Conservation (phyloP, 2,797 vertebrate genomes). For the Rachycentron canadum region DNA sequence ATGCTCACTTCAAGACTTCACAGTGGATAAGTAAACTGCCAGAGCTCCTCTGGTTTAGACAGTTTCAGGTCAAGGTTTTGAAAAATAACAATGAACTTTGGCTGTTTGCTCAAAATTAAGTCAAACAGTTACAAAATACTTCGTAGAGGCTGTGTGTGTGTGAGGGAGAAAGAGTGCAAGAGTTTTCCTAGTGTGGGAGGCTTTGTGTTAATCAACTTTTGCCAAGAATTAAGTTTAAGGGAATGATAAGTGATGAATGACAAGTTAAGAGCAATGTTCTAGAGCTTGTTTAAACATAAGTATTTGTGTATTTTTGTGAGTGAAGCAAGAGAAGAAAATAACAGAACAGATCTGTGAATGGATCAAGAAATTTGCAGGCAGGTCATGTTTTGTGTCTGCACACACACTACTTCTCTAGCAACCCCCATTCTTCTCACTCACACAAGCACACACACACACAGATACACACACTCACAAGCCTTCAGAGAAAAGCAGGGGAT, state of each 20-base stretch:
- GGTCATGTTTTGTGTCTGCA: conserved; percentile 55
- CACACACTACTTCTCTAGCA: conserved; percentile 7
- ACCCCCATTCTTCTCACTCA: not conserved
- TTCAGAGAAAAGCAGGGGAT: conserved; percentile 71
- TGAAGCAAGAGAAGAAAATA: not conserved
- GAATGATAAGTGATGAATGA: not conserved
- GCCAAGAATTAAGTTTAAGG: not conserved
- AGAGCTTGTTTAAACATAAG: not conserved
- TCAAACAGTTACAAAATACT: conserved; percentile 61
- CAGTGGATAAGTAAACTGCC: not conserved
- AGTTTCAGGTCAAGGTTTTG: not conserved
- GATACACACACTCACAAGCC: conserved; percentile 15
- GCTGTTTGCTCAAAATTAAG: conserved; percentile 5
- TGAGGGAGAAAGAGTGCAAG: too few relatives aligned
- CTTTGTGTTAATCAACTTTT: conserved; percentile 2
- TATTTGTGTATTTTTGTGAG: not conserved
- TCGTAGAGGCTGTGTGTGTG: not conserved
- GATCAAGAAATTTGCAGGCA: conserved; percentile 64
- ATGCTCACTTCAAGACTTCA: not conserved
- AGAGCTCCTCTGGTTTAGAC: not conserved
- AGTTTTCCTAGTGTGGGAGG: not conserved
- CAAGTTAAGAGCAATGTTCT: not conserved
- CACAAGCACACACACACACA: too few relatives aligned
- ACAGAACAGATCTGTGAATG: conserved; percentile 40
- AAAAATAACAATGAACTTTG: conserved; percentile 30